phyloP scores from a whole-genome alignment of 2,888 invertebrate species.

The Callyntrura sp. region DNA sequence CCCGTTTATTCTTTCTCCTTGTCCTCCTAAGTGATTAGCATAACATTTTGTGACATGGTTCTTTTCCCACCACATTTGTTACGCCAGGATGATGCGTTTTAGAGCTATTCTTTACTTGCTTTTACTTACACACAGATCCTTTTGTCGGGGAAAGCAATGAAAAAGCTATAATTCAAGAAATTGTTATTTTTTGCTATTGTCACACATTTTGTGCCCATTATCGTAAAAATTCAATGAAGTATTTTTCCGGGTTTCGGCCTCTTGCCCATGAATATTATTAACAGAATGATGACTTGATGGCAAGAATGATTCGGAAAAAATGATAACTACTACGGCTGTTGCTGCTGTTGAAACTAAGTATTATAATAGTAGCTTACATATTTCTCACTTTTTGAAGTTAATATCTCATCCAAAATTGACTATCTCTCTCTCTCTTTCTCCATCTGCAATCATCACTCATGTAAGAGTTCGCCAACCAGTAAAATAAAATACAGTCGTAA shows the following conservation, averaged over 20 bases:
- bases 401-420: neutral
- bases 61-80: too few relatives aligned
- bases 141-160: too few relatives aligned
- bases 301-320: neutral
- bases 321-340: neutral
- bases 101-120: too few relatives aligned
- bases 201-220: neutral
- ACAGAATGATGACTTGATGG: conserved; percentile 4
- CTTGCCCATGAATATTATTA: conserved; percentile 13
- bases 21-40: too few relatives aligned
- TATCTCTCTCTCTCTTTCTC: too few relatives aligned
- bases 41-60: neutral
- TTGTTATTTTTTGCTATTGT: neutral
- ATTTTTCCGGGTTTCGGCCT: too few relatives aligned
- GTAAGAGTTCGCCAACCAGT: neutral
- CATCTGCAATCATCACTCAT: conserved; percentile 17
- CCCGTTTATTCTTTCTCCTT: too few relatives aligned
- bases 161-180: too few relatives aligned
- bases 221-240: conserved; percentile 30
- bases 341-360: neutral
- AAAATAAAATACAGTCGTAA: conserved; percentile 11
- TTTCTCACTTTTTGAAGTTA: neutral
- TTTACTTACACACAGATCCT: too few relatives aligned
- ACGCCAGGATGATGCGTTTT: too few relatives aligned
- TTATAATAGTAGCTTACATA: neutral